Percentiles rank a stretch among this genome's conserved stretches.
phyloP scores from a whole-genome alignment of 1,140 invertebrate genomes.

The Leptopilina clavipes region DNA sequence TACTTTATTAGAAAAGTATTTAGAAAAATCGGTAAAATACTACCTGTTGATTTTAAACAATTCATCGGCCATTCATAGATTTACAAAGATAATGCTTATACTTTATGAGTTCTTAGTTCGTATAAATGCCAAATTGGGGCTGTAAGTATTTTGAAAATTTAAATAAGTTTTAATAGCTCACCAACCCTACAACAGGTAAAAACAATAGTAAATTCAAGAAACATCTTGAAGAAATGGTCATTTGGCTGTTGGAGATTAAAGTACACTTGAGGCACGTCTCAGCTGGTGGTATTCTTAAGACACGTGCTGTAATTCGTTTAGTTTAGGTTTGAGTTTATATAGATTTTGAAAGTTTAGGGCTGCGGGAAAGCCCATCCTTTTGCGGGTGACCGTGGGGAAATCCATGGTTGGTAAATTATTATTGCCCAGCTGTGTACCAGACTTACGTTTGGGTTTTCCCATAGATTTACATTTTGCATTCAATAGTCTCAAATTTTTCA shows the following conservation, averaged over 20 bases:
- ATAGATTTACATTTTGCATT: not conserved
- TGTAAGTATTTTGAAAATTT: not conserved
- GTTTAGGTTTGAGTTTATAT: not conserved
- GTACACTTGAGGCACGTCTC: conserved; percentile 11
- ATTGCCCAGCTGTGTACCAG: conserved; percentile 3
- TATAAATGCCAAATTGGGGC: not conserved
- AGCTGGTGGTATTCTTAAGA: not conserved
- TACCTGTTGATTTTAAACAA: no score
- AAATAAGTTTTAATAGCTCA: not conserved
- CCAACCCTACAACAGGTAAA: not conserved
- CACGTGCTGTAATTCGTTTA: not conserved
- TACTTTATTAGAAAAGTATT: no score
- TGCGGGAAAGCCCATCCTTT: conserved; percentile 7
- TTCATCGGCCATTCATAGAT: no score
- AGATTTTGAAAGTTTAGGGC: not conserved
- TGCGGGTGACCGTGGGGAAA: not conserved
- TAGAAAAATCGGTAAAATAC: no score
- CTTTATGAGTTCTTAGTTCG: no score
- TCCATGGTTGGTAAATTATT: not conserved
- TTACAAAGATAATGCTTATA: no score
- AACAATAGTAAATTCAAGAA: not conserved
- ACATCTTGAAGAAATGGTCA: not conserved
- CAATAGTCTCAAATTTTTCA: not conserved
- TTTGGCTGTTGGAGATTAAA: not conserved
- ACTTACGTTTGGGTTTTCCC: conserved; percentile 1